A percentile compares a stretch with the other conserved stretches of the same genome.
Conservation (phyloP, 2,113 vertebrate genomes). For the Emydura subglobosa region DNA sequence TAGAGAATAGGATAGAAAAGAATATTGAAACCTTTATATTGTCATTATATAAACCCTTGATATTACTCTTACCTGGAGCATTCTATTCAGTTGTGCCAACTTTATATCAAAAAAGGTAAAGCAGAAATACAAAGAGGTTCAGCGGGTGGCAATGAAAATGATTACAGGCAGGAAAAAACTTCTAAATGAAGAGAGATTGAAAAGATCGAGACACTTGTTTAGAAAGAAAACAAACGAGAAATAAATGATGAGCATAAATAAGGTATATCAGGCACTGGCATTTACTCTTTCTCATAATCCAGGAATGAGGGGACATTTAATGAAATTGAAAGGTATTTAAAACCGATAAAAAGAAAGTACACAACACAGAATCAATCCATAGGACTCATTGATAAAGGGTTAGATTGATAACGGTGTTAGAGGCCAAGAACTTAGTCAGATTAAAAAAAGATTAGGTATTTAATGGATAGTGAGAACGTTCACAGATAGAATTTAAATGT, state of each 20-base stretch:
- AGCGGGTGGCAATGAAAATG: not conserved
- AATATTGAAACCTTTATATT: not conserved
- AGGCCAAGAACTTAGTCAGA: constrained; percentile 3
- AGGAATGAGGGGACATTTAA: not conserved
- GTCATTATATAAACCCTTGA: not conserved
- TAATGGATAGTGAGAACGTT: constrained; percentile 26
- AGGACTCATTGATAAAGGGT: not conserved
- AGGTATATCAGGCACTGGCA: not conserved
- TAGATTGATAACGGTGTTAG: not conserved
- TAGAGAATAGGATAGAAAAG: not conserved
- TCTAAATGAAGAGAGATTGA: not conserved
- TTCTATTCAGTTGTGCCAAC: not conserved
- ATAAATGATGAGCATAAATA: not conserved
- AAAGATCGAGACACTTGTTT: not conserved
- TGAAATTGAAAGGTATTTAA: not conserved
- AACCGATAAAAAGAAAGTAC: not conserved
- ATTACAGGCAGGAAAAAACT: not conserved
- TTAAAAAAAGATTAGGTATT: not conserved
- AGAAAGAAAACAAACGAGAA: not conserved
- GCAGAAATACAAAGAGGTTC: not conserved
- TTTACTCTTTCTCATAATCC: not conserved
- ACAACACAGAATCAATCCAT: not conserved
- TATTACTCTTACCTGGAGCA: not conserved
- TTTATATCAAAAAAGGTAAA: not conserved
- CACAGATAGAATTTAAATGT: constrained; percentile 39